Percentiles rank a stretch among this genome's conserved stretches.
Conservation (phyloP, 1,140 invertebrate genomes). For the Drosophila gunungcola region DNA sequence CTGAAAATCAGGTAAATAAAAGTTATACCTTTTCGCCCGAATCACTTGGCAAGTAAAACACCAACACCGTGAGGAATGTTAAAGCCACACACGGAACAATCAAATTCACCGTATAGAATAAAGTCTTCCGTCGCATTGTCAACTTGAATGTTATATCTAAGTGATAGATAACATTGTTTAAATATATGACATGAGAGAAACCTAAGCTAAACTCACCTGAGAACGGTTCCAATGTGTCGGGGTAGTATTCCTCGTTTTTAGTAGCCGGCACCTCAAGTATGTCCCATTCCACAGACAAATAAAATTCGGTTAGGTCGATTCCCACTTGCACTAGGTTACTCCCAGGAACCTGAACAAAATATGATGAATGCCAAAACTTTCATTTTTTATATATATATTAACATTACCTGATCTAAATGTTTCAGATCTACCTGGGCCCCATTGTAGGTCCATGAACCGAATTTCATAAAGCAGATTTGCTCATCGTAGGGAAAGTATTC, state of each 20-base stretch:
- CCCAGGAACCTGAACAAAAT: slow-evolving; percentile 86
- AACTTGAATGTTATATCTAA: slow-evolving; percentile 98
- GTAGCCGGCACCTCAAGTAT: slow-evolving; percentile 94
- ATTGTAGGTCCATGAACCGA: slow-evolving; percentile 98
- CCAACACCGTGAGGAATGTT: slow-evolving; percentile 96
- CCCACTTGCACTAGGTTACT: slow-evolving; percentile 92
- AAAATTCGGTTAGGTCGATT: slow-evolving; percentile 96
- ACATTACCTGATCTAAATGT: slow-evolving; percentile 89
- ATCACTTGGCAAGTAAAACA: slow-evolving; percentile 98
- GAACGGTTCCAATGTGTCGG: slow-evolving; percentile 92
- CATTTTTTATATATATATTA: not conserved
- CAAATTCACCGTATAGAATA: slow-evolving; percentile 96
- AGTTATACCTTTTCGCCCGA: slow-evolving; percentile 94
- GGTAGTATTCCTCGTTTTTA: slow-evolving; percentile 96
- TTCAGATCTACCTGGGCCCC: slow-evolving; percentile 95
- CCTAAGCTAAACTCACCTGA: slow-evolving; percentile 87
- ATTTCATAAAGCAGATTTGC: slow-evolving; percentile 97
- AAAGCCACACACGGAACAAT: slow-evolving; percentile 96
- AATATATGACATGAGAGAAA: not conserved
- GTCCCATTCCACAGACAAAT: slow-evolving; percentile 98
- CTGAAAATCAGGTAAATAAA: not conserved
- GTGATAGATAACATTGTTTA: slow-evolving; percentile 2
- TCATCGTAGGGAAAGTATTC: slow-evolving; percentile 98
- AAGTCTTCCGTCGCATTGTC: slow-evolving; percentile 95
- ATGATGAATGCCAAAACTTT: not conserved